phyloP scores from a whole-genome alignment of 2,797 vertebrate species.

The Coranthus polyacanthus region DNA sequence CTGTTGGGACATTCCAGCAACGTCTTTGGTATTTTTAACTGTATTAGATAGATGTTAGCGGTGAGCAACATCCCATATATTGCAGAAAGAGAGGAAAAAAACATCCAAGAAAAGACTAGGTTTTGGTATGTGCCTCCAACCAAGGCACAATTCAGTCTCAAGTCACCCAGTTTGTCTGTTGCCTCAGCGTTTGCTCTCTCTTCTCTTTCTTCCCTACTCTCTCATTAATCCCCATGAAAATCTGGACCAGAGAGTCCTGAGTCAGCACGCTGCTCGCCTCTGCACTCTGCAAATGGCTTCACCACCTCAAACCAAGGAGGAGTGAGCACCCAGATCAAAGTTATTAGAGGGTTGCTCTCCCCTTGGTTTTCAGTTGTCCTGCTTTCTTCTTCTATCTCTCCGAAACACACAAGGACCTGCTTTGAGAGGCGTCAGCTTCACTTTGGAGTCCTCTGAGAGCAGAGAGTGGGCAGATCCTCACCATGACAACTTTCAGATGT shows the following conservation, averaged over 20 bases:
- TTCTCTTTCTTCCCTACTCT: slow-evolving; percentile 36
- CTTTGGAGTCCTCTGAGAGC: slow-evolving; percentile 32
- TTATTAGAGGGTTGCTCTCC: slow-evolving; percentile 52
- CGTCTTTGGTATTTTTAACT: slow-evolving; percentile 22
- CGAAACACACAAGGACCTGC: slow-evolving; percentile 34
- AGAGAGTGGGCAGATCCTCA: slow-evolving; percentile 44
- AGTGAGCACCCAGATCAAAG: slow-evolving; percentile 53
- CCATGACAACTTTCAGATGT: slow-evolving; percentile 63
- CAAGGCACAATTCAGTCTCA: slow-evolving; percentile 17
- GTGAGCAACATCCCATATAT: neutral
- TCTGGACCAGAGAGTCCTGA: slow-evolving; percentile 45
- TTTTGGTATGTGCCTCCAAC: neutral
- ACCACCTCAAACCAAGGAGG: slow-evolving; percentile 62
- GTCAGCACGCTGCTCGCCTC: slow-evolving; percentile 57
- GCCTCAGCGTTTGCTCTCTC: slow-evolving; percentile 5
- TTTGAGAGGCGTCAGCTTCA: slow-evolving; percentile 30
- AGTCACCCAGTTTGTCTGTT: slow-evolving; percentile 10
- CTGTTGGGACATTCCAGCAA: slow-evolving; percentile 53
- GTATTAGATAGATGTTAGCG: slow-evolving; percentile 15
- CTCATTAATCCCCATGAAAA: slow-evolving; percentile 45
- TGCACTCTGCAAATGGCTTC: slow-evolving; percentile 53
- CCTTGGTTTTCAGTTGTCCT: slow-evolving; percentile 30
- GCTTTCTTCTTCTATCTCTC: slow-evolving; percentile 28
- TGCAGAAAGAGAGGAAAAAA: slow-evolving; percentile 5
- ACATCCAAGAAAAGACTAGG: neutral